A percentile compares a stretch with the other conserved stretches of the same genome.
phyloP scores from a whole-genome alignment of 2,888 invertebrate genomes.

The Leptogaster cylindrica region DNA sequence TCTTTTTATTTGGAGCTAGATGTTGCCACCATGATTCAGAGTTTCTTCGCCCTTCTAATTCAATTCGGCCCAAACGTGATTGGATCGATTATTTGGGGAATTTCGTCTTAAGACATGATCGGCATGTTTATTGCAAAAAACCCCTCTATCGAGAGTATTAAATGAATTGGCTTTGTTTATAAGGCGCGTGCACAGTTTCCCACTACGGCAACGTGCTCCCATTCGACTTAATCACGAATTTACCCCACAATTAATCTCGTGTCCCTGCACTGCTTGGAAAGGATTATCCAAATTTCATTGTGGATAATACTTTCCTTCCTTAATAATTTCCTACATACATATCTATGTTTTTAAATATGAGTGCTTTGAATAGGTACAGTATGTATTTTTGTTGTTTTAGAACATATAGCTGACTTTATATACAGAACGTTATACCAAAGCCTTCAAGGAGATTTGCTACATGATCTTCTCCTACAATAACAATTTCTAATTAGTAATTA shows the following conservation, averaged over 20 bases:
- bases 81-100: constrained; percentile 43
- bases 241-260: constrained; percentile 16
- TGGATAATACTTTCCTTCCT: no score
- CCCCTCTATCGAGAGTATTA: background rate
- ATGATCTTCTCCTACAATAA: no score
- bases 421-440: no score
- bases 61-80: constrained; percentile 42
- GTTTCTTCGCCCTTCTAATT: constrained; percentile 41
- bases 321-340: no score
- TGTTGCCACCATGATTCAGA: constrained; percentile 29
- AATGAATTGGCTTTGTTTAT: constrained; percentile 26
- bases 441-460: no score
- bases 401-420: no score
- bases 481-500: no score
- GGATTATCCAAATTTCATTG: no score
- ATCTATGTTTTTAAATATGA: no score
- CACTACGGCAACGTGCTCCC: constrained; percentile 15
- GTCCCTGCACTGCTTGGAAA: no score
- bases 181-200: constrained; percentile 4
- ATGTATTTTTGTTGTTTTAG: no score
- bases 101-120: constrained; percentile 43
- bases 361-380: no score
- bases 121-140: constrained; percentile 39
- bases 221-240: constrained; percentile 16
- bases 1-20: constrained; percentile 7